Percentiles rank a stretch among this genome's conserved stretches.
Conservation (phyloP, 2,797 vertebrate genomes). For the Myotis planiceps region DNA sequence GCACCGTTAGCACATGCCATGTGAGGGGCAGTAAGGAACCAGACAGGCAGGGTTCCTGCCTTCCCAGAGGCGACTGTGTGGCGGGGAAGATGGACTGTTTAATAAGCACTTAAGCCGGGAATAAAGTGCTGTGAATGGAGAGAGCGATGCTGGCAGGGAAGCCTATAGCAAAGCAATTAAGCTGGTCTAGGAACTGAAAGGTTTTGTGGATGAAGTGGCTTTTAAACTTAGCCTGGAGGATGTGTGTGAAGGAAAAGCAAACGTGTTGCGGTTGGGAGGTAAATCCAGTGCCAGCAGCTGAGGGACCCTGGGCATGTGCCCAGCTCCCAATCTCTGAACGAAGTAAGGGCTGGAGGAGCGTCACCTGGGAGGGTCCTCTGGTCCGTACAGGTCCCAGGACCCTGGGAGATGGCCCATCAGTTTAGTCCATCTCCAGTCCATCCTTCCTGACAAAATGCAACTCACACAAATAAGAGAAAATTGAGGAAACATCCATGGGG, state of each 20-base stretch:
- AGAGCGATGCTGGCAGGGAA: background rate
- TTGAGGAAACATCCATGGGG: background rate
- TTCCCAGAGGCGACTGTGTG: background rate
- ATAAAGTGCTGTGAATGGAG: background rate
- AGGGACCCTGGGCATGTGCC: background rate
- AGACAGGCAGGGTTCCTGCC: background rate
- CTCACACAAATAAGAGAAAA: background rate
- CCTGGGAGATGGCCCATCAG: background rate
- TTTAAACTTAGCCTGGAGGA: background rate
- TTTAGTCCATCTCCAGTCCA: background rate
- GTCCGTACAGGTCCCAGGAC: background rate
- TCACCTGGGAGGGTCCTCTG: background rate
- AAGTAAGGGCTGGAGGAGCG: background rate
- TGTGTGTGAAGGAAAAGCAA: background rate
- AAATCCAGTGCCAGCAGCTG: background rate
- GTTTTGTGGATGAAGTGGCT: background rate
- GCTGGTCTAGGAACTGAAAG: background rate
- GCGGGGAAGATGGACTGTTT: background rate
- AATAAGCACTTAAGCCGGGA: background rate
- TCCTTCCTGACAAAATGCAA: background rate
- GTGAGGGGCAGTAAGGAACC: background rate
- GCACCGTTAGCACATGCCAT: background rate
- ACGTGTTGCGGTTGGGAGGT: background rate
- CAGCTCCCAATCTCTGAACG: background rate
- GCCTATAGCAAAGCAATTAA: background rate